A percentile compares a stretch with the other conserved stretches of the same genome.
These are phyloP conservation scores for Ophion ventricosus DNA, from an alignment of 2,888 invertebrate species.

Conservation along the genomic window DNA sequence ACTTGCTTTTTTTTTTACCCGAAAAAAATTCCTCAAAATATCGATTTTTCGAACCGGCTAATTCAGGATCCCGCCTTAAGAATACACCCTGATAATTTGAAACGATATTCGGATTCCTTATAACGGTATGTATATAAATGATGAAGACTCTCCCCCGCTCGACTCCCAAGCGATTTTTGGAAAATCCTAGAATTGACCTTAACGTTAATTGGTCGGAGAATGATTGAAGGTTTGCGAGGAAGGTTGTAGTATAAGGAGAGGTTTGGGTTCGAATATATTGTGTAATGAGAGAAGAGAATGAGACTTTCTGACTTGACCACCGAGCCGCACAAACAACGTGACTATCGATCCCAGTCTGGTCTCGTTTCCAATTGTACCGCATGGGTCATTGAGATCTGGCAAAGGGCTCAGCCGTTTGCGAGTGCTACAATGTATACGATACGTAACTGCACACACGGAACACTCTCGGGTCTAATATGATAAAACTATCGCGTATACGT, in stretches of 20 bases:
- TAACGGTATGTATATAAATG: too few relatives aligned
- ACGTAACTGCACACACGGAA: not conserved
- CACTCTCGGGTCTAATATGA: not conserved
- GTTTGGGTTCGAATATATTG: conserved; percentile 12
- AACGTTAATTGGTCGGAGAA: conserved; percentile 6
- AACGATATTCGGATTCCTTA: too few relatives aligned
- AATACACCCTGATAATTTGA: too few relatives aligned
- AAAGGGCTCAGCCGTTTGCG: conserved; percentile 47
- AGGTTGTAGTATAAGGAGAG: not conserved
- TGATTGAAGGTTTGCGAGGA: conserved; percentile 36
- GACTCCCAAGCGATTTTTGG: too few relatives aligned
- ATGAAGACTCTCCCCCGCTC: too few relatives aligned
- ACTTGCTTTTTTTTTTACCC: too few relatives aligned
- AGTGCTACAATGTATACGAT: not conserved
- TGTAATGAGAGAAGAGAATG: conserved; percentile 12
- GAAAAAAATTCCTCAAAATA: too few relatives aligned
- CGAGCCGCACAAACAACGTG: conserved; percentile 60
- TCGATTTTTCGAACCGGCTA: too few relatives aligned
- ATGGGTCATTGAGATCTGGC: conserved; percentile 60
- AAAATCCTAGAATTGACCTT: too few relatives aligned
- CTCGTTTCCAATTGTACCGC: conserved; percentile 49
- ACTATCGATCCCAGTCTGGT: conserved; percentile 63
- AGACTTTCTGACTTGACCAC: conserved; percentile 53
- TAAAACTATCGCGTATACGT: conserved; percentile 33
- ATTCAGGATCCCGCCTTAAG: too few relatives aligned